Evolutionary conservation across 2,888 invertebrate species (phyloP), one percentile per base, ranked within the genome.

Genomic region (Sphaerophoria taeniata): DNA sequence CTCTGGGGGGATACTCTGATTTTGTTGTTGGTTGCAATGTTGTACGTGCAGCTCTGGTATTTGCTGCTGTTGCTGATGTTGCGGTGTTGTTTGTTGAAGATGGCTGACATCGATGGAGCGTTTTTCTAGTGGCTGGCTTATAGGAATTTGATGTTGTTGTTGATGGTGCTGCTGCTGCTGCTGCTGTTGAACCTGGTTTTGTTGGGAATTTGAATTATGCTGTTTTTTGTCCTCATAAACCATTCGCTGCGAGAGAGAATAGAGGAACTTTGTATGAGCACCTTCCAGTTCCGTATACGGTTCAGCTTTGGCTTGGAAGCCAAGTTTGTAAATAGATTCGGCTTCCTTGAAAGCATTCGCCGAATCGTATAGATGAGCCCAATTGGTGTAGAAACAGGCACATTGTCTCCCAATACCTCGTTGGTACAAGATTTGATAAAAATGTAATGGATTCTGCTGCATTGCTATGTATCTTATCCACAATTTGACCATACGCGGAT

Each of bases 391-490:
- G 90, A 98, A 96, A 84, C 95, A 95, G 2, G 98, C 95, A 89
- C 97, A 95, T 90, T 95, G 95, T 34, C 95, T 94, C 24, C 98
- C 98, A 87, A 98, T 94, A 33, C 96, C 96, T 89, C 95, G 95
- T 87, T 95, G 95, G 89, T 95, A 95, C 89, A 98, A 93, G 90
- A 96, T 95, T 91, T 96, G 96, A 92, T 96, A 98, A 84, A 98
- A 94, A 91, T 95, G 96, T 89, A 96, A 90, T 5, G 96, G 96
- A 90, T 96, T 96, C 80, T 94, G 94, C 88, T 96, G 95, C 91
- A 95, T 93, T 90, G 96, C 96, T 92, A 96, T 96, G 94, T 96
- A 98, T 95, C 98, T 98, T 34, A 98, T 95, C 96, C 98, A 98
- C 33, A 98, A 93, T 88, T 97, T 95, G 82, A 98, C 95, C 91